Percentiles rank a stretch among this genome's conserved stretches.
These are phyloP conservation scores for Pseudolaguvia tuberculata DNA, from an alignment of 2,113 vertebrate genomes.

Conservation along the genomic window DNA sequence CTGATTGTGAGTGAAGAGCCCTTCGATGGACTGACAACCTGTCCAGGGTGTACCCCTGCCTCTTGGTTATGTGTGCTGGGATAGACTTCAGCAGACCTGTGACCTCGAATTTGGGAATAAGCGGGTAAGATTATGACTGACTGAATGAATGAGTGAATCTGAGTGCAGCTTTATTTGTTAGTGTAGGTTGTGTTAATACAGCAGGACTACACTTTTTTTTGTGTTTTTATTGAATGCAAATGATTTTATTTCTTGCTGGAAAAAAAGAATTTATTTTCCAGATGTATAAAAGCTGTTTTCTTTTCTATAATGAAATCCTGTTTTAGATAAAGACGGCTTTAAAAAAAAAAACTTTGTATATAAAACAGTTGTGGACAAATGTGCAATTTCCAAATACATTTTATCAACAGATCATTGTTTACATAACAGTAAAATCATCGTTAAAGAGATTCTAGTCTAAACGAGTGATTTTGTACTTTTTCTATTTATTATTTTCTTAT, in stretches of 20 bases:
- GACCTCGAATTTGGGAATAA: no score
- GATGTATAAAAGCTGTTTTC: conserved; percentile 14
- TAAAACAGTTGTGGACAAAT: background rate
- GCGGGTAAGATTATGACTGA: no score
- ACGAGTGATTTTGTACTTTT: background rate
- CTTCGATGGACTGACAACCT: no score
- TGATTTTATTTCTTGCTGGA: conserved; percentile 16
- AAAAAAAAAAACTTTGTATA: conserved; percentile 15
- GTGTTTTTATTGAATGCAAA: background rate
- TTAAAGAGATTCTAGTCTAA: background rate
- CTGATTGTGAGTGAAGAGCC: no score
- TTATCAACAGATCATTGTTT: background rate
- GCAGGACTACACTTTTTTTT: background rate
- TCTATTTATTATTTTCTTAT: no score
- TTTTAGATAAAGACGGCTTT: conserved; percentile 6
- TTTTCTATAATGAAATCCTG: conserved; percentile 13
- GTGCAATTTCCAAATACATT: background rate
- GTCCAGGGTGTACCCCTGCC: no score
- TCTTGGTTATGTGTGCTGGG: no score
- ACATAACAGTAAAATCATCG: conserved; percentile 5
- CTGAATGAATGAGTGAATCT: no score
- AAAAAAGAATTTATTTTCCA: no score
- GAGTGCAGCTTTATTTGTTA: background rate
- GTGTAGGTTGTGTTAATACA: background rate
- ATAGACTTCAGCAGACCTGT: no score